Evolutionary conservation across 37 sponge, comb jelly and placozoan species (phyloP).

Genomic region (Lycopodina hypogea): DNA sequence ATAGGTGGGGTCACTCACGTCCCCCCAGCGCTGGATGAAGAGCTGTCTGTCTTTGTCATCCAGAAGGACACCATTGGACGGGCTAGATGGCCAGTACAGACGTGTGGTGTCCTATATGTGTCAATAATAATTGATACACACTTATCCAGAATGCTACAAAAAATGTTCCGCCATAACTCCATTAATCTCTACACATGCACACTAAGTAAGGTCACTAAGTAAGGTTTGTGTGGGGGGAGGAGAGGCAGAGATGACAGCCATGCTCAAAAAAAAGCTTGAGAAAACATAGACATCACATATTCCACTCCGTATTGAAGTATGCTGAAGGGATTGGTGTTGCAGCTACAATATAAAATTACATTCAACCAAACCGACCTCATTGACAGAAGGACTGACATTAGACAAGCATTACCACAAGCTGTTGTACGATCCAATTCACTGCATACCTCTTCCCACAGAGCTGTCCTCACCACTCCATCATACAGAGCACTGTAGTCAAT

Average conservation of each 20-base stretch:
- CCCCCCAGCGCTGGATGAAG: slow-evolving; percentile 87
- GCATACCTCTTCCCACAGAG: slow-evolving; percentile 69
- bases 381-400: background rate
- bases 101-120: slow-evolving; percentile 66
- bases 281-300: no score
- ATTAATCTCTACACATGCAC: no score
- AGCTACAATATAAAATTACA: no score
- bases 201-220: no score
- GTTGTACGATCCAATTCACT: background rate
- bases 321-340: no score
- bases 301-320: no score
- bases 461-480: slow-evolving; percentile 62
- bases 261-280: no score
- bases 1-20: slow-evolving; percentile 49
- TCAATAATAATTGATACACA: no score
- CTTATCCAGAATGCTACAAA: background rate
- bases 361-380: no score
- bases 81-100: slow-evolving; percentile 89
- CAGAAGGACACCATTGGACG: slow-evolving; percentile 80
- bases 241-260: no score
- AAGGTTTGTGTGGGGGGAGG: background rate
- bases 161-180: no score
- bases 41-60: slow-evolving; percentile 46
- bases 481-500: slow-evolving; percentile 86
- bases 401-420: background rate